Evolutionary conservation across 2,888 invertebrate species (phyloP), one percentile per base, ranked within the genome.

Genomic region (Malachius bipustulatus): DNA sequence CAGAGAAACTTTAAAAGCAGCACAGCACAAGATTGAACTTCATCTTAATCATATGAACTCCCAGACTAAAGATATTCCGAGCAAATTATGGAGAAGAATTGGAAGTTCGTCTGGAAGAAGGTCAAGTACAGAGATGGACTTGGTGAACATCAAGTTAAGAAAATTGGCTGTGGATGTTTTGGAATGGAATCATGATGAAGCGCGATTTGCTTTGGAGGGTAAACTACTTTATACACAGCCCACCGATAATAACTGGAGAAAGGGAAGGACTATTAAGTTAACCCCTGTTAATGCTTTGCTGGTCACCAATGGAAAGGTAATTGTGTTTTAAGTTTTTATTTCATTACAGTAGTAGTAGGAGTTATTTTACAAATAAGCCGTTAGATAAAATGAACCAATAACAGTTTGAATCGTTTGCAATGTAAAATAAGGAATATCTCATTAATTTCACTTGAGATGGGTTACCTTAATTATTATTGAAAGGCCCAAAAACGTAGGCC

Each of bases 11-110:
- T 73, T 94, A 28, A 77, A 82, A 50, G 79, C 84, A 51, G 85
- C 94, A 2, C 89, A 90, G 60, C 81, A 85, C 49, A 89, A 89
- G 63, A 89, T 96, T 40, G 93, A 94, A 62, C 71, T 87, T 42
- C 85, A 93, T 53, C 71, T 96, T 47, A 89, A 88, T 56, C 89
- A 91, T 58, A 94, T 96, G 71, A 91, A 91, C 62, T 82, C 89
- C 47, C 83, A 88, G 56, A 87, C 89, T 15, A 89, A 88, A 57
- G 89, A 89, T 50, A 82, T 88, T 12, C 87, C 88, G 24, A 84
- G 87, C 35, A 89, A 88, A 49, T 69, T 91, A 30, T 91, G 91
- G 91, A 71, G 90, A 45, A 70, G 89, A 52, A 81, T 91, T 45
- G 89, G 88, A 10, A 80, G 75, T 47, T 85, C 84, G 16, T 69